Base-by-base conservation (phyloP, 2,888 invertebrate species). In the Idaea biselata region DNA sequence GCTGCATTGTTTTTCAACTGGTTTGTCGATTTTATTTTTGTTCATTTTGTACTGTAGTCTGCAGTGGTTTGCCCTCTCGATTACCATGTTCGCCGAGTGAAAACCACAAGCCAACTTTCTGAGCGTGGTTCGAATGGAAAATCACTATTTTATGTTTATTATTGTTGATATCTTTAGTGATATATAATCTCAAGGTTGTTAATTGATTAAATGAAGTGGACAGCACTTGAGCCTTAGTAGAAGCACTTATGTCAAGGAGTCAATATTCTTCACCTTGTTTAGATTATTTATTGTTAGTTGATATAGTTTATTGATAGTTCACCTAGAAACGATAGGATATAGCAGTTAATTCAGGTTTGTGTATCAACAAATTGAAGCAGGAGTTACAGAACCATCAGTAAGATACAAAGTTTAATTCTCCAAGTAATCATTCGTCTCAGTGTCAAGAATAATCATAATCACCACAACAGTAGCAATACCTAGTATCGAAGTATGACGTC, bases 1-100 rank as follows among this genome's bases (percentile, higher is more conserved):
- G 66, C 68, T 57, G 70, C 75, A 79, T 80, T 78, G 78, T 81
- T 79, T 73, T 70, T 70, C 32, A 71, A 73, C 73, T 70, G 68
- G 74, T 71, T 66, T 66, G 58, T 64, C 59, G 58, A 59, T 59
- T 65, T 59, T 68, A 66, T 67, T 73, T 68, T 68, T 70, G 66
- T 65, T 65, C 58, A 53, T 65, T 66, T 25, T 59, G 25, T 25
- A 25, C 65, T 68, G 68, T 59, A 68, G 64, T 66, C 63, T 59
- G 69, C 63, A 60, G 69, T 60, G 64, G 66, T 66, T 59, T 60
- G 54, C 56, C 44, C 56, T 60, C 55, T 8, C 17, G 60, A 54
- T 64, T 32, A 16, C 59, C 64, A 60, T 59, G 61, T 58, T 56
- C 60, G 59, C 60, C 58, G 60, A 63, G 63, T 32, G 65, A 63